Conservation (phyloP, 2,797 vertebrate genomes). For the Hemibagrus guttatus region DNA sequence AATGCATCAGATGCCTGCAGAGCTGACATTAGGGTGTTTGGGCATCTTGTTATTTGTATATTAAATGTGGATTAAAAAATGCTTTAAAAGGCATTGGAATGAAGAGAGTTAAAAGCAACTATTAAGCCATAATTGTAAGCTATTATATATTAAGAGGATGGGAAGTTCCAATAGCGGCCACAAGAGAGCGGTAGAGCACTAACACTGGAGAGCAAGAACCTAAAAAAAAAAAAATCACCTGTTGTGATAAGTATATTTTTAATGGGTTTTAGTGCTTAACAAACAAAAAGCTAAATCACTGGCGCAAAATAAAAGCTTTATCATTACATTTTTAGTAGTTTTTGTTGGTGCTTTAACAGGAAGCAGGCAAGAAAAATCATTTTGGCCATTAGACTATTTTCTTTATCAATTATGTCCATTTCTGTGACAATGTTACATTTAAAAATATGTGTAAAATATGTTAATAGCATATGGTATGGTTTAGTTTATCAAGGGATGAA, state of each 20-base stretch:
- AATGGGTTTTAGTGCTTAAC: neutral
- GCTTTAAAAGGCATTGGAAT: neutral
- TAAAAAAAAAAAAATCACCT: neutral
- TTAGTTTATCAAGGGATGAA: neutral
- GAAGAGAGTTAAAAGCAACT: neutral
- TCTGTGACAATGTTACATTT: neutral
- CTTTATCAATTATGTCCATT: no score
- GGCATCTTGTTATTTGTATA: neutral
- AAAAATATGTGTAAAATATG: neutral
- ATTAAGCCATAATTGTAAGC: neutral
- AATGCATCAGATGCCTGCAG: neutral
- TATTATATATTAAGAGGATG: neutral
- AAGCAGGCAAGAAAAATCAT: neutral
- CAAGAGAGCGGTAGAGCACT: conserved; percentile 14
- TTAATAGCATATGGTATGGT: neutral
- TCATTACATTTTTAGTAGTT: neutral
- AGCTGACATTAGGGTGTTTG: no score
- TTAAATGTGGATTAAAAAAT: neutral
- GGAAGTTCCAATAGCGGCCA: neutral
- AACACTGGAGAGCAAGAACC: neutral
- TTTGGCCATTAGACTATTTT: no score
- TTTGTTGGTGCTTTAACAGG: neutral
- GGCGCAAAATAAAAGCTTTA: neutral
- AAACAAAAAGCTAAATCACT: neutral
- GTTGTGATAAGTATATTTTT: neutral